Percentiles rank a stretch among this genome's conserved stretches.
Conservation (phyloP, 2,113 vertebrate species). For the Zapornia atra region DNA sequence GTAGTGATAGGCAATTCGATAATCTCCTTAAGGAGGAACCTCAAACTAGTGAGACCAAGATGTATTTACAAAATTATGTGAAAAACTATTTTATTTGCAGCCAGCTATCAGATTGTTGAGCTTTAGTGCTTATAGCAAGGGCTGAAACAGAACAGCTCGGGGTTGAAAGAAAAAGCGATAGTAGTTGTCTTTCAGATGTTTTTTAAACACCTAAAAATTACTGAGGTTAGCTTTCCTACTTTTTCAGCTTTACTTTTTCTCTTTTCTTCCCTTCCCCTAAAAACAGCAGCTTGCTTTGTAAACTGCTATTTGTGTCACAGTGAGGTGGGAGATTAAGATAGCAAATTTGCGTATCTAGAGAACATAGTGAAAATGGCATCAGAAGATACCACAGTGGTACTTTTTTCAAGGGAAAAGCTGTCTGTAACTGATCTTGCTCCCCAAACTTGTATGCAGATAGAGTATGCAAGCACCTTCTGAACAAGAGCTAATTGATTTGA, state of each 20-base stretch:
- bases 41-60: neutral
- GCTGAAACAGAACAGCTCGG: neutral
- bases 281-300: neutral
- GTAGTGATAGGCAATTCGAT: neutral
- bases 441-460: no score
- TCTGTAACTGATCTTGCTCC: neutral
- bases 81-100: neutral
- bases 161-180: neutral
- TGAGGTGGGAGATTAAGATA: neutral
- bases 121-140: neutral
- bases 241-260: neutral
- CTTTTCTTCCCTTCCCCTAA: neutral
- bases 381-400: neutral
- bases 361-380: neutral
- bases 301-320: neutral
- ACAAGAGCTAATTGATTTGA: neutral
- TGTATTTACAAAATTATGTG: neutral
- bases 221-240: neutral
- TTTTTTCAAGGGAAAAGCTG: neutral
- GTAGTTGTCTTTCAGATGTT: neutral
- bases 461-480: neutral
- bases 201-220: neutral
- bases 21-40: neutral
- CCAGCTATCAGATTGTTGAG: neutral
- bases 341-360: neutral